Conservation (phyloP, 2,888 invertebrate species). For the Temnothorax unifasciatus region DNA sequence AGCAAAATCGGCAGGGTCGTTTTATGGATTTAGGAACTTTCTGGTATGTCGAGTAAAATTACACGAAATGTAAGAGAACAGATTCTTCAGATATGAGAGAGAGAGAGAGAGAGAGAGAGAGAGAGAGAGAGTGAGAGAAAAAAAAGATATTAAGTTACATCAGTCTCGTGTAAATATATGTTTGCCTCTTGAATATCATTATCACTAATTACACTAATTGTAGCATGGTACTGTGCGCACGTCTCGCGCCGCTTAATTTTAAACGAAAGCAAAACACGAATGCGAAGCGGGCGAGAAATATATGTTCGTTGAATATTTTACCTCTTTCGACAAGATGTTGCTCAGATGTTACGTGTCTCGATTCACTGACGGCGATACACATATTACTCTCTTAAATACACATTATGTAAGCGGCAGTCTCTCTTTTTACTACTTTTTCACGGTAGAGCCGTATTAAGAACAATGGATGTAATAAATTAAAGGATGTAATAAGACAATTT, state of each 20-base stretch:
- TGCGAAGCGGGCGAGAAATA: constrained; percentile 10
- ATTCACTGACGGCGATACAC: neutral
- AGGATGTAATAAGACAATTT: constrained; percentile 47
- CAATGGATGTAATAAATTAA: constrained; percentile 53
- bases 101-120: neutral
- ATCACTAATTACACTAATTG: neutral
- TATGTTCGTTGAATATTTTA: constrained; percentile 25
- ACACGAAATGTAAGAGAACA: neutral
- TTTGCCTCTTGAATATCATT: constrained; percentile 34
- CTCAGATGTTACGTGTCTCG: constrained; percentile 8
- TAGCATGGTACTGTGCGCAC: constrained; percentile 7
- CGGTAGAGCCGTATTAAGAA: constrained; percentile 34
- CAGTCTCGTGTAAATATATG: constrained; percentile 40
- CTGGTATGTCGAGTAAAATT: constrained; percentile 15
- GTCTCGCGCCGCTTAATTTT: constrained; percentile 16
- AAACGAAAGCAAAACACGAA: constrained; percentile 13
- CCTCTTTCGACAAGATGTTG: constrained; percentile 1
- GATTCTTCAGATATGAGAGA: neutral
- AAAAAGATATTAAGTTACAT: neutral
- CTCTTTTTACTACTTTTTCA: constrained; percentile 49
- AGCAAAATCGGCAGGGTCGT: neutral
- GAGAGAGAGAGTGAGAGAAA: neutral
- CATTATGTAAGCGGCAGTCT: constrained; percentile 34
- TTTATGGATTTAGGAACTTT: constrained; percentile 2
- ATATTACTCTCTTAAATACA: constrained; percentile 22